Evolutionary conservation across 2,888 invertebrate species (phyloP).

Genomic region (Drosophila kuntzei): DNA sequence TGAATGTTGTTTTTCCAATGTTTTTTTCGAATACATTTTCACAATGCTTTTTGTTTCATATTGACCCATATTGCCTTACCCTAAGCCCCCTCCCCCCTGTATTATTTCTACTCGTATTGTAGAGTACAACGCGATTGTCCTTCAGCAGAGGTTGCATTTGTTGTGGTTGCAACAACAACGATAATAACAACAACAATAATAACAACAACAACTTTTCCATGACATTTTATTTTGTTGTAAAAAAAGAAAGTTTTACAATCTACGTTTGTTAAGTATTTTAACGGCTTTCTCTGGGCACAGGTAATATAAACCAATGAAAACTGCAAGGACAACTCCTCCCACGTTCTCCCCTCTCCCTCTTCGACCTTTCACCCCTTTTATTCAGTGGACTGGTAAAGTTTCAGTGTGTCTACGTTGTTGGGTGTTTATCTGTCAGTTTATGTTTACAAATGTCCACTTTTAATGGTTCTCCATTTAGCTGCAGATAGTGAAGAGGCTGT

Average conservation of each 20-base stretch:
- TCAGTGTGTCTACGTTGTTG: conserved; percentile 45
- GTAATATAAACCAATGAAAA: conserved; percentile 79
- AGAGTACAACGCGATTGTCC: conserved; percentile 55
- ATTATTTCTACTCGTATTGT: background rate
- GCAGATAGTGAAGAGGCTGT: conserved; percentile 5
- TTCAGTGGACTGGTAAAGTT: conserved; percentile 53
- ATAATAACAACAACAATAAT: conserved; percentile 34
- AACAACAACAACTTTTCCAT: conserved; percentile 44
- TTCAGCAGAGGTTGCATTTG: conserved; percentile 62
- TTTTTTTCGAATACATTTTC: conserved; percentile 36
- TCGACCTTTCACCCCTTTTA: conserved; percentile 1
- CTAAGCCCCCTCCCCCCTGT: background rate
- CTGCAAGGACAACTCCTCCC: conserved; percentile 66
- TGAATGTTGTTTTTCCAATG: conserved; percentile 28
- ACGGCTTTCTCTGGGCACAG: conserved; percentile 64
- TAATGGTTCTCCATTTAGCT: conserved; percentile 76
- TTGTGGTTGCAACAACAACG: conserved; percentile 40
- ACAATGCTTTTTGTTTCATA: conserved; percentile 70
- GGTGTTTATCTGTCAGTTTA: conserved; percentile 82
- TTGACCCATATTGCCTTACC: conserved; percentile 65
- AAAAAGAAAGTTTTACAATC: conserved; percentile 79
- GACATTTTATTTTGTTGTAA: conserved; percentile 71
- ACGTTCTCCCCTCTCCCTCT: background rate
- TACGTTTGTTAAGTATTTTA: conserved; percentile 83
- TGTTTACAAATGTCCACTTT: conserved; percentile 81